Evolutionary conservation across 2,113 vertebrate species (phyloP).

Genomic region (Oncorhynchus mykiss): DNA sequence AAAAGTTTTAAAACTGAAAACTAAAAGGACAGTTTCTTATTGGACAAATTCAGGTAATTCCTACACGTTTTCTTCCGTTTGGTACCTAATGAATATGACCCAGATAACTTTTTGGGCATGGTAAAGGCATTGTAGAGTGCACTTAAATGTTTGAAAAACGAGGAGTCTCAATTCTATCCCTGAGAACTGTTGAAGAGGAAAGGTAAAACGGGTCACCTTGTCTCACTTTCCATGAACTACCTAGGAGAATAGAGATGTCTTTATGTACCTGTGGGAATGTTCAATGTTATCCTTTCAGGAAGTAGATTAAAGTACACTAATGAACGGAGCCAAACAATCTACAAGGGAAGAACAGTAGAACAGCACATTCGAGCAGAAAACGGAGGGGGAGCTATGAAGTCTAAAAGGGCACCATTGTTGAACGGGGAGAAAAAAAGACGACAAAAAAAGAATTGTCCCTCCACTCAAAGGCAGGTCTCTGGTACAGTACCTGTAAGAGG

Average conservation of each 20-base stretch:
- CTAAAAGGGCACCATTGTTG: conserved; percentile 55
- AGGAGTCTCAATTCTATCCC: background rate
- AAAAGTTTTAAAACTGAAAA: background rate
- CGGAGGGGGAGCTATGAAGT: background rate
- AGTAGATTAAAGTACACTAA: conserved; percentile 30
- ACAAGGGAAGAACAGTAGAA: conserved; percentile 1
- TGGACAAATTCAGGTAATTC: too few relatives aligned
- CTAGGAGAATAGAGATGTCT: conserved; percentile 12
- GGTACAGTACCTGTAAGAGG: conserved; percentile 80
- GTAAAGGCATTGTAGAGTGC: background rate
- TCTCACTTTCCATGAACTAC: background rate
- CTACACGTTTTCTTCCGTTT: too few relatives aligned
- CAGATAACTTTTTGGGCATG: background rate
- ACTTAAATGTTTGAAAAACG: background rate
- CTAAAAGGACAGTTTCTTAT: background rate
- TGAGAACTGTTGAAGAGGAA: background rate
- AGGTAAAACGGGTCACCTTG: background rate
- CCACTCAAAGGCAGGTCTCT: conserved; percentile 23
- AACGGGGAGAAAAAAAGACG: conserved; percentile 17
- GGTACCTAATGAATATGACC: too few relatives aligned
- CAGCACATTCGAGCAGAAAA: conserved; percentile 1
- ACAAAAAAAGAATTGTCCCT: conserved; percentile 29
- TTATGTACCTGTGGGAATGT: conserved; percentile 16
- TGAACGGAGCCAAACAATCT: background rate
- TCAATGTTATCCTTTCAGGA: conserved; percentile 16